phyloP scores from a whole-genome alignment of 2,113 vertebrate genomes.

The Tauraco erythrolophus region DNA sequence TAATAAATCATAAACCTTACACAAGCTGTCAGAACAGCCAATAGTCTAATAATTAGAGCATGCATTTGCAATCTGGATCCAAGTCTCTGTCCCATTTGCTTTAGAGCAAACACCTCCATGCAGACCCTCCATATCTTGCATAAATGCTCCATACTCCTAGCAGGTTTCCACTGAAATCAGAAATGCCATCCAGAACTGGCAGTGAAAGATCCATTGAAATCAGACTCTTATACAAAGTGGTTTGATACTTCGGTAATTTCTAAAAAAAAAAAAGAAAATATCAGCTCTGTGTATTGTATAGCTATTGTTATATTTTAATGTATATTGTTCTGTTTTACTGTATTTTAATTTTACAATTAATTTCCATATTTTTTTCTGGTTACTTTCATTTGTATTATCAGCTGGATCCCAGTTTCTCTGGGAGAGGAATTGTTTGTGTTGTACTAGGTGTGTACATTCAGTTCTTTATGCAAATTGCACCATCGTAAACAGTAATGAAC shows the following conservation, averaged over 20 bases:
- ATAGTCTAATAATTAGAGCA: neutral
- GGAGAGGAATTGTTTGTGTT: neutral
- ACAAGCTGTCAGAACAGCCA: neutral
- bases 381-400: neutral
- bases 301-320: neutral
- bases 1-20: neutral
- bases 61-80: neutral
- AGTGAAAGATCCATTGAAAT: neutral
- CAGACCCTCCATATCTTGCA: too few relatives aligned
- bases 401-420: neutral
- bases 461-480: neutral
- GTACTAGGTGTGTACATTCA: accelerated
- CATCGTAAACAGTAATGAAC: neutral
- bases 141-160: accelerated
- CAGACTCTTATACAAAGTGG: accelerated
- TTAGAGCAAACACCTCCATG: neutral
- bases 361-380: neutral
- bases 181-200: neutral
- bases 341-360: neutral
- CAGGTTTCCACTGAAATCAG: neutral
- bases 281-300: neutral
- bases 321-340: too few relatives aligned
- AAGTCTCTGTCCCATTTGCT: neutral
- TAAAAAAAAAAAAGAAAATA: neutral
- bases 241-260: neutral